These are phyloP conservation scores for Monomorium pharaonis DNA, from an alignment of 1,140 invertebrate genomes.

Conservation along the genomic window DNA sequence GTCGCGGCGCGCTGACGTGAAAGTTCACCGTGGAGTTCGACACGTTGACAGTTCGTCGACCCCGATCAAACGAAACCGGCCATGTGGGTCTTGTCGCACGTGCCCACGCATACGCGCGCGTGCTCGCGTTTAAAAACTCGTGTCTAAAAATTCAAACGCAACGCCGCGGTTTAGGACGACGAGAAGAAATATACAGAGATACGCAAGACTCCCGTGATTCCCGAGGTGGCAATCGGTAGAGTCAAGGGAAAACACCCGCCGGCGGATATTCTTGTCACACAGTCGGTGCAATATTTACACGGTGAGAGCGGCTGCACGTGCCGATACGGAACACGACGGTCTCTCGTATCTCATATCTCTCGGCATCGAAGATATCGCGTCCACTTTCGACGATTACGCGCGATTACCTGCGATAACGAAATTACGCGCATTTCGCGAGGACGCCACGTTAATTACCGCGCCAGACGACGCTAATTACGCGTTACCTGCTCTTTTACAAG, in stretches of 20 bases:
- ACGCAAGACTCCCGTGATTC: not conserved
- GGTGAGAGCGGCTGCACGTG: not conserved
- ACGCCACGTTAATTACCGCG: not conserved
- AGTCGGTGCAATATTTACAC: not conserved
- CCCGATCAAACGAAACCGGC: constrained; percentile 75
- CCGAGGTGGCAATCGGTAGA: not conserved
- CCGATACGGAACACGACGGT: not conserved
- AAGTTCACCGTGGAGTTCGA: constrained; percentile 68
- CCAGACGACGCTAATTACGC: not conserved
- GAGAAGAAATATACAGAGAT: constrained; percentile 41
- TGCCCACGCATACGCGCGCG: constrained; percentile 12
- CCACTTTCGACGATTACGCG: not conserved
- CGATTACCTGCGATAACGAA: not conserved
- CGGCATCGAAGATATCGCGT: not conserved
- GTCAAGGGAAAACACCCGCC: not conserved
- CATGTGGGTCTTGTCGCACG: constrained; percentile 51
- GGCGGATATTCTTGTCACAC: not conserved
- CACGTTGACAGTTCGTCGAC: constrained; percentile 72
- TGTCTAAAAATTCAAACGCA: constrained; percentile 53
- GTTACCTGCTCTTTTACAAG: no score
- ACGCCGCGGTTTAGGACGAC: not conserved
- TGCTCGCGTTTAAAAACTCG: constrained; percentile 10
- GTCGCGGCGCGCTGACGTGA: constrained; percentile 66
- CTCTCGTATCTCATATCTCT: not conserved
- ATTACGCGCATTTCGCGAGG: not conserved